Percentiles rank a stretch among this genome's conserved stretches.
phyloP scores from a whole-genome alignment of 2,888 invertebrate genomes.

The Cantharis rufa region DNA sequence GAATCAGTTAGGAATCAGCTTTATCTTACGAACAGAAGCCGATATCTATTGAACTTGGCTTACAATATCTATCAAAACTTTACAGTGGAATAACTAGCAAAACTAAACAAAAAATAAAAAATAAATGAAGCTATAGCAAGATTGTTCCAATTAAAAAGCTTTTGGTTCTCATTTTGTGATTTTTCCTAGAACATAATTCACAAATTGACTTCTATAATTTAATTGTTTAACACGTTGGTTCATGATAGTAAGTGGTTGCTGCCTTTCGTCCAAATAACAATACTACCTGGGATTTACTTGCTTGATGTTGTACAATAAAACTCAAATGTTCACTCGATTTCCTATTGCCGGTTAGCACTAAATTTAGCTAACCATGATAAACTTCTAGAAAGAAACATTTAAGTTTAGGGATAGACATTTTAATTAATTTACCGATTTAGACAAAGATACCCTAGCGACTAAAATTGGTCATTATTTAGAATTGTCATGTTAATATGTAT shows the following conservation, averaged over 20 bases:
- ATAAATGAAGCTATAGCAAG: neutral
- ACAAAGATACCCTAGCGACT: neutral
- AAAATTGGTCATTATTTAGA: neutral
- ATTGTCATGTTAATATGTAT: neutral
- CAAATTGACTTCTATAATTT: neutral
- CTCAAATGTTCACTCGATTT: neutral
- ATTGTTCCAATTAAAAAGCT: neutral
- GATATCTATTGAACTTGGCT: too few species aligned
- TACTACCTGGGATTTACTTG: neutral
- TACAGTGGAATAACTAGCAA: neutral
- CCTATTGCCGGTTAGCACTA: neutral
- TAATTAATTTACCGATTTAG: neutral
- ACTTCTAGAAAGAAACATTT: neutral
- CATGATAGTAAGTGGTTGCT: neutral
- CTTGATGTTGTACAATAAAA: neutral
- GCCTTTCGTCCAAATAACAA: neutral
- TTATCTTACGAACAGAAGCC: too few species aligned
- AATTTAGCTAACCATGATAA: neutral
- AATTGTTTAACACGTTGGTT: neutral
- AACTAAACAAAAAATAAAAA: neutral
- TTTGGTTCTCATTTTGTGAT: neutral
- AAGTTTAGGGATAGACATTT: neutral
- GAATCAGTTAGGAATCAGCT: too few species aligned
- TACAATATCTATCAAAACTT: too few species aligned
- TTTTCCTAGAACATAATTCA: neutral